These are phyloP conservation scores for Drosophila eohydei DNA, from an alignment of 2,888 invertebrate genomes.

Conservation along the genomic window DNA sequence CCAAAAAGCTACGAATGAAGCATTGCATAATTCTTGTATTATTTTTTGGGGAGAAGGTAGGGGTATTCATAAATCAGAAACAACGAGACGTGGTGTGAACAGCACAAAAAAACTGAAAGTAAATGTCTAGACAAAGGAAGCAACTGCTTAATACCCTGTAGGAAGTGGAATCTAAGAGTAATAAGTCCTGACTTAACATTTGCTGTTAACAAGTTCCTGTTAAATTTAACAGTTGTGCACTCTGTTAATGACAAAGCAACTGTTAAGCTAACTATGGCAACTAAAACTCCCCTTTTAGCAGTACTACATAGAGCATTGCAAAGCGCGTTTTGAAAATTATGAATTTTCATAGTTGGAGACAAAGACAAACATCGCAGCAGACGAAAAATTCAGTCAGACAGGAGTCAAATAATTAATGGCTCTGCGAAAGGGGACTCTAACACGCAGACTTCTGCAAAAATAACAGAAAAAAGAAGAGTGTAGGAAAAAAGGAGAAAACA, in stretches of 20 bases:
- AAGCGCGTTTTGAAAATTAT: slow-evolving; percentile 57
- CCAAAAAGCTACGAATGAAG: slow-evolving; percentile 36
- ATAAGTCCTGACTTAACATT: not conserved
- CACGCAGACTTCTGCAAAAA: slow-evolving; percentile 47
- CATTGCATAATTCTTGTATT: slow-evolving; percentile 51
- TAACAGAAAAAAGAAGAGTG: slow-evolving; percentile 24
- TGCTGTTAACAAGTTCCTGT: not conserved
- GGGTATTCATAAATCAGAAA: slow-evolving; percentile 47
- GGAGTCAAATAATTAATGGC: slow-evolving; percentile 77
- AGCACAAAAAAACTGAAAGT: slow-evolving; percentile 12
- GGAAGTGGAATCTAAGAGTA: not conserved
- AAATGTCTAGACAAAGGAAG: not conserved
- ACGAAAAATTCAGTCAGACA: slow-evolving; percentile 67
- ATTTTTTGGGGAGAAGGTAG: slow-evolving; percentile 2
- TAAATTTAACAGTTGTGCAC: not conserved
- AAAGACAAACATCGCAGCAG: slow-evolving; percentile 56
- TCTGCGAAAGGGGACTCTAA: slow-evolving; percentile 29
- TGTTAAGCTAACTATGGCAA: not conserved
- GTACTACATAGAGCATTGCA: not conserved
- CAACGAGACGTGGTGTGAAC: slow-evolving; percentile 40
- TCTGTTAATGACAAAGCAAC: not conserved
- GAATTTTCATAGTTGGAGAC: slow-evolving; percentile 62
- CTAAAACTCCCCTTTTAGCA: not conserved
- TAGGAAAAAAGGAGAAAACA: slow-evolving; percentile 18
- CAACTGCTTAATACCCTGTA: slow-evolving; percentile 35